Evolutionary conservation across 92 coral and sea anemone genomes (phyloP), one percentile per base, ranked within the genome.

Genomic region (Blastomussa wellsi): DNA sequence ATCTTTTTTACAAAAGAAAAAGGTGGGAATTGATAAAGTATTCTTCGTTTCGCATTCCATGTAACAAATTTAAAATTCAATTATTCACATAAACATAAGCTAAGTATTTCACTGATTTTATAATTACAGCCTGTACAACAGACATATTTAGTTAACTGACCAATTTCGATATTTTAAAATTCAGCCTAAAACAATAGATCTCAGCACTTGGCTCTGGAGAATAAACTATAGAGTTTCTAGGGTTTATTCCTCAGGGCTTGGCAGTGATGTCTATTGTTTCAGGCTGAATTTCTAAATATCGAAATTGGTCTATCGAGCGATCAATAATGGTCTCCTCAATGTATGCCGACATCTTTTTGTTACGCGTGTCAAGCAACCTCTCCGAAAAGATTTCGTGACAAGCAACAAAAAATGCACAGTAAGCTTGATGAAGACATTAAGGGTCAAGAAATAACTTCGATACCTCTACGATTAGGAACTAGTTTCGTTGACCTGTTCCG

Each of bases 61-160:
- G 22, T 82, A 82, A 36, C 85, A 81, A 81, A 51, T 81, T 52
- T 57, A 57, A 57, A 33, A 52, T 72, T 82, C 52, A n/a, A 13
- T 82, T 71, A 51, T 80, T 51, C 70, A 70, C 69, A 37, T 70
- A 36, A 82, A 49, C 71, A 71, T 69, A 36, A 66, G 66, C 44
- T 68, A 11, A 33, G 39, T 60, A 20, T 48, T 16, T 35, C 72
- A 22, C 75, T 70, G 35, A 49, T 29, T 20, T 48, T 29, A 65
- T n/a, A n/a, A n/a, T 37, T 51, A 33, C 52, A 4, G 55, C 78
- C 78, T 72, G 78, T 82, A 15, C 15, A 70, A 72, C 78, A 71
- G 78, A 55, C 70, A 65, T 4, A 35, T 57, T 35, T 24, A 38
- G 37, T 26, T 26, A 71, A 28, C 53, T 31, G n/a, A n/a, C n/a